These are phyloP conservation scores for Labia minor DNA, from an alignment of 2,888 invertebrate genomes.

Conservation along the genomic window DNA sequence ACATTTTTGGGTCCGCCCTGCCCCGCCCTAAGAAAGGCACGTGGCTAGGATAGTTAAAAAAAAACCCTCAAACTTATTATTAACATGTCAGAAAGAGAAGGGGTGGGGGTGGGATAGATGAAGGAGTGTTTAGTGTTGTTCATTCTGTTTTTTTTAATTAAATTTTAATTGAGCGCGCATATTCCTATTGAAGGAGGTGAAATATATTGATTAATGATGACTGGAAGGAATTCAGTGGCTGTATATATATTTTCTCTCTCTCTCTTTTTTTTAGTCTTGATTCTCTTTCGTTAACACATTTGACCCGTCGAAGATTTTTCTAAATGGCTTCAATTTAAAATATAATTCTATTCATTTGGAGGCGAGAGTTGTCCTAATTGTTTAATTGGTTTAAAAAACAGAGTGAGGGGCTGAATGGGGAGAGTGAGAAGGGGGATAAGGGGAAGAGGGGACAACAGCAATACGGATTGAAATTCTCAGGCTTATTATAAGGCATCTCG, in stretches of 20 bases:
- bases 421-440: too few species aligned
- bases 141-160: neutral
- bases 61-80: neutral
- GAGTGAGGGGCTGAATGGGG: too few species aligned
- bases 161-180: neutral
- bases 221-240: neutral
- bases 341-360: neutral
- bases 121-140: neutral
- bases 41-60: neutral
- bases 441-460: too few species aligned
- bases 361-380: neutral
- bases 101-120: too few species aligned
- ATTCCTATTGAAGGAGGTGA: neutral
- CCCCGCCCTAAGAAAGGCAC: neutral
- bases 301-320: neutral
- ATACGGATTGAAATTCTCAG: neutral
- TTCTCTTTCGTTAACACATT: neutral
- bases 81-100: neutral
- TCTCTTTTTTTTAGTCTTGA: neutral
- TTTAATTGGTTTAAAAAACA: constrained; percentile 5
- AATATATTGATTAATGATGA: constrained; percentile 1
- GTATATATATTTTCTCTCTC: neutral
- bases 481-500: neutral
- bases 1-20: neutral
- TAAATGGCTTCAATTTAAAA: constrained; percentile 13